A percentile compares a stretch with the other conserved stretches of the same genome.
phyloP scores from a whole-genome alignment of 2,888 invertebrate genomes.

The Crioceris asparagi region DNA sequence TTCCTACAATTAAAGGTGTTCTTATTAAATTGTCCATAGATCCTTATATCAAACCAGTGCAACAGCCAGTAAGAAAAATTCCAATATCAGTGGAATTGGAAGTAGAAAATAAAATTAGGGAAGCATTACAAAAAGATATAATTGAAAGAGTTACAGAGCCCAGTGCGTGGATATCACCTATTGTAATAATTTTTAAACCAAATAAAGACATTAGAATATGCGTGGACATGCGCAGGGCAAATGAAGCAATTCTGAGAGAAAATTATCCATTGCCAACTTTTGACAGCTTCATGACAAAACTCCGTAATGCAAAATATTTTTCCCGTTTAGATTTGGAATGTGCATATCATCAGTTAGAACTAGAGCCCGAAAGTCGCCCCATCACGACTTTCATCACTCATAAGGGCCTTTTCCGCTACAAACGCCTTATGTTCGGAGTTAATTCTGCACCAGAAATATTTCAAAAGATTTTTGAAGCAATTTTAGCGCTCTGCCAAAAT shows the following conservation, averaged over 20 bases:
- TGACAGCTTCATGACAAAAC: conserved; percentile 19
- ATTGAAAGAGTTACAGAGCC: conserved; percentile 27
- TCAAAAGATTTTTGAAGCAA: conserved; percentile 25
- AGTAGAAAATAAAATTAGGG: conserved; percentile 17
- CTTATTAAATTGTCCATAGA: conserved; percentile 15
- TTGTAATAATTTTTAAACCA: conserved; percentile 24
- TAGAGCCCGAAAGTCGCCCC: conserved; percentile 11
- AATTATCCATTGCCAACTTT: conserved; percentile 23
- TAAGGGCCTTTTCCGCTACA: conserved; percentile 24
- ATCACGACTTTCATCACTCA: conserved; percentile 20
- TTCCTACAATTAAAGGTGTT: conserved; percentile 19
- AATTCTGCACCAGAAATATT: conserved; percentile 26
- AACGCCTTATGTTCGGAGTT: conserved; percentile 30
- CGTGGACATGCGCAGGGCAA: conserved; percentile 30
- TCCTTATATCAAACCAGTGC: conserved; percentile 4
- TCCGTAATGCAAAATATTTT: conserved; percentile 23
- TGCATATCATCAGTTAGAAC: conserved; percentile 25
- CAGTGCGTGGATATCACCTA: conserved; percentile 28
- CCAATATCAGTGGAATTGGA: conserved; percentile 11
- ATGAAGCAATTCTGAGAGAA: conserved; percentile 25
- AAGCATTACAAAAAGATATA: conserved; percentile 21
- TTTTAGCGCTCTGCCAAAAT: conserved; percentile 22
- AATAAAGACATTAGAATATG: conserved; percentile 25
- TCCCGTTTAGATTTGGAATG: conserved; percentile 17
- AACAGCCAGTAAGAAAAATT: conserved; percentile 7